phyloP scores from a whole-genome alignment of 1,140 invertebrate species.

The Cataglyphis hispanica region DNA sequence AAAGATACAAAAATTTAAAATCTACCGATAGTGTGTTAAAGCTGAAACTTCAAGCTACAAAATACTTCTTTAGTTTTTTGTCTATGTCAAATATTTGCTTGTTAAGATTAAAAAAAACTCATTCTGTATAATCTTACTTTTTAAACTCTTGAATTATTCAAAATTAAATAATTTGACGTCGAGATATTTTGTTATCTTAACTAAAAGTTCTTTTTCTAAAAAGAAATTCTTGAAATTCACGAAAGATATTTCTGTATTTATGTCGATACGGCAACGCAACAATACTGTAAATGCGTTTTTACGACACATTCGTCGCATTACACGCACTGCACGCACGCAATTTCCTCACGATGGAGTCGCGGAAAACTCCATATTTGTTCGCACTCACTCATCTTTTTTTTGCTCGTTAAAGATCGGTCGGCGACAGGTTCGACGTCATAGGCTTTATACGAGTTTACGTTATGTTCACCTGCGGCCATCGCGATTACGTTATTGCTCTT shows the following conservation, averaged over 20 bases:
- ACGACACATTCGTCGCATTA: background rate
- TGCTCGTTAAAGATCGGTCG: conserved; percentile 41
- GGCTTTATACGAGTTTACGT: background rate
- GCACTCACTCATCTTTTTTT: conserved; percentile 44
- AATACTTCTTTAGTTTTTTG: no score
- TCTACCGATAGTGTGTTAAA: no score
- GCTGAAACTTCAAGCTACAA: no score
- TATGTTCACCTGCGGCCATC: background rate
- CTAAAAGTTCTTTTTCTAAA: conserved; percentile 24
- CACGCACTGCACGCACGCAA: conserved; percentile 15
- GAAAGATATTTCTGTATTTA: conserved; percentile 3
- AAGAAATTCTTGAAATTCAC: background rate
- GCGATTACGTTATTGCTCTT: background rate
- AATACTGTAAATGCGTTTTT: conserved; percentile 48
- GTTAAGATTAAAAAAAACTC: no score
- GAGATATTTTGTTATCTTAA: background rate
- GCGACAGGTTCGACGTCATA: background rate
- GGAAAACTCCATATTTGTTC: background rate
- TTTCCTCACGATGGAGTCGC: conserved; percentile 20
- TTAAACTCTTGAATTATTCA: background rate
- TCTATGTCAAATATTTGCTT: no score
- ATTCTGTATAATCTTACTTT: no score
- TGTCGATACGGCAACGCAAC: background rate
- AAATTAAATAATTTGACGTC: conserved; percentile 11
- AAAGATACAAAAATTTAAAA: no score